These are phyloP conservation scores for Pongo abelii DNA, from an alignment of 2,113 vertebrate species.

Conservation along the genomic window DNA sequence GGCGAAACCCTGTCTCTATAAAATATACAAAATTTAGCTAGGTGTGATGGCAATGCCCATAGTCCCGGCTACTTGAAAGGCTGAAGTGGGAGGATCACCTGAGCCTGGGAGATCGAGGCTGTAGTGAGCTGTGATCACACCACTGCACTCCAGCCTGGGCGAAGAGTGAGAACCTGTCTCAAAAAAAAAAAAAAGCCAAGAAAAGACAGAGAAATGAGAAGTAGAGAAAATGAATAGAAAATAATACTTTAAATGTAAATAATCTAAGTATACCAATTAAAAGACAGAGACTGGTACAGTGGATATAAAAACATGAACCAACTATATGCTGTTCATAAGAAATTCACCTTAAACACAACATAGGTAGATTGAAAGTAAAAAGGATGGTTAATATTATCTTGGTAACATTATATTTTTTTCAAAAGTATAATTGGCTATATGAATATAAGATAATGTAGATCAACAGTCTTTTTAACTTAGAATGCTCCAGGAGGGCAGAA, in stretches of 20 bases:
- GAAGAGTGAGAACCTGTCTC: too few relatives aligned
- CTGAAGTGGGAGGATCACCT: too few relatives aligned
- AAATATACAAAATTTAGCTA: too few relatives aligned
- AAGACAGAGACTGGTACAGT: neutral
- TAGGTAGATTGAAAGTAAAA: neutral
- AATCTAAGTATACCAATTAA: neutral
- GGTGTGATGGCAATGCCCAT: too few relatives aligned
- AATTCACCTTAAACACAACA: neutral
- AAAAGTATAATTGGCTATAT: neutral
- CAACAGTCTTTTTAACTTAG: neutral
- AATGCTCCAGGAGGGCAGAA: neutral
- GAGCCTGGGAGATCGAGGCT: too few relatives aligned
- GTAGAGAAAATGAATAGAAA: slow-evolving; percentile 12
- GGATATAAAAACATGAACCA: neutral
- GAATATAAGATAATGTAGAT: neutral
- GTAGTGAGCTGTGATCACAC: too few relatives aligned
- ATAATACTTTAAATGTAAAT: neutral
- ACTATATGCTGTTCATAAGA: neutral
- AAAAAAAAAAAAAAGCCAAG: too few relatives aligned
- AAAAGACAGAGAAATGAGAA: neutral
- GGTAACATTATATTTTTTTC: neutral
- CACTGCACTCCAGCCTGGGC: too few relatives aligned
- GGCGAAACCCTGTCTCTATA: too few relatives aligned
- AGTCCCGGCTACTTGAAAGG: too few relatives aligned
- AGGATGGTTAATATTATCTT: neutral